These are phyloP conservation scores for Melanotaenia parkinsoni DNA, from an alignment of 2,797 vertebrate genomes.

Conservation along the genomic window DNA sequence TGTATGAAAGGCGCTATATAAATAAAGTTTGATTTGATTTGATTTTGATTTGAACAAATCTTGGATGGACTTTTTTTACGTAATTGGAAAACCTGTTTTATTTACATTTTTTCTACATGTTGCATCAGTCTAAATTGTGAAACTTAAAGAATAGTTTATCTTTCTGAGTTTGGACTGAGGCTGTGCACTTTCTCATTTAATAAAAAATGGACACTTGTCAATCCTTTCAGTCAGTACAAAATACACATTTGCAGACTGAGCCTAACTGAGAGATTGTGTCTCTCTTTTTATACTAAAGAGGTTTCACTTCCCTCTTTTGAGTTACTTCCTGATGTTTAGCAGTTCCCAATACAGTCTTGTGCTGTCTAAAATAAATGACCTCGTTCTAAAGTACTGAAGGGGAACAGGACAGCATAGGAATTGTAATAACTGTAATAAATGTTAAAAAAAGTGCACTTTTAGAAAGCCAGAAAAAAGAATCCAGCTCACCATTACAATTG, in stretches of 20 bases:
- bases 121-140: background rate
- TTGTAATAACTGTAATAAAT: too few relatives aligned
- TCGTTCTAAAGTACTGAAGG: too few relatives aligned
- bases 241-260: constrained; percentile 1
- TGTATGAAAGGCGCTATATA: too few relatives aligned
- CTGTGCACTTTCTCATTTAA: background rate
- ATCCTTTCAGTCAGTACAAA: constrained; percentile 2
- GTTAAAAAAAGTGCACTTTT: background rate
- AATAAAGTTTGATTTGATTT: too few relatives aligned
- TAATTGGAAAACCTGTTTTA: constrained; percentile 1
- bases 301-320: constrained; percentile 64
- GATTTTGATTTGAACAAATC: background rate
- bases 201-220: background rate
- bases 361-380: background rate
- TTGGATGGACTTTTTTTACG: background rate
- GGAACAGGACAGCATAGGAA: background rate
- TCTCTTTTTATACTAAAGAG: constrained; percentile 25
- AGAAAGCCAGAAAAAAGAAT: background rate
- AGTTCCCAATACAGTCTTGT: background rate
- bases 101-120: background rate
- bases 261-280: background rate
- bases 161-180: background rate
- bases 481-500: background rate
- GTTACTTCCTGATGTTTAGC: constrained; percentile 60
- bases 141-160: background rate